phyloP scores from a whole-genome alignment of 2,797 vertebrate genomes.

The Cyprinodon diabolis region DNA sequence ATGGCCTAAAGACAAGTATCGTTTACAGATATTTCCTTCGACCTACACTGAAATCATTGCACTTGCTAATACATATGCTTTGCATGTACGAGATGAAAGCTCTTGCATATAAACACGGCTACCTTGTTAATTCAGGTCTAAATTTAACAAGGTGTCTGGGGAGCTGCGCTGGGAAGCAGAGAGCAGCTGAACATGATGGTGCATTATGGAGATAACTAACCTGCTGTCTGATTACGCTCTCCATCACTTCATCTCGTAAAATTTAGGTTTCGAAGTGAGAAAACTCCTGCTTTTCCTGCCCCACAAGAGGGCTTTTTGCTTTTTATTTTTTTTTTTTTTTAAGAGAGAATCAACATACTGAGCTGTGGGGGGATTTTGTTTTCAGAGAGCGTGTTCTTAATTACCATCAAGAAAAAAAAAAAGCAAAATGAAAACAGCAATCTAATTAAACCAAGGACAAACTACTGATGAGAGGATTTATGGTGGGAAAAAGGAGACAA shows the following conservation, averaged over 20 bases:
- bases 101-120: slow-evolving; percentile 42
- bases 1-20: slow-evolving; percentile 26
- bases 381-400: slow-evolving; percentile 16
- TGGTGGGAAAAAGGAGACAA: slow-evolving; percentile 19
- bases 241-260: slow-evolving; percentile 18
- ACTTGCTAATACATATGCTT: slow-evolving; percentile 28
- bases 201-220: slow-evolving; percentile 61
- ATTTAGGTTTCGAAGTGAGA: background rate
- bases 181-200: slow-evolving; percentile 67
- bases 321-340: background rate
- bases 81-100: slow-evolving; percentile 21
- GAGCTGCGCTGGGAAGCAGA: slow-evolving; percentile 49
- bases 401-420: slow-evolving; percentile 20
- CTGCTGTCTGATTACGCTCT: slow-evolving; percentile 49
- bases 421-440: slow-evolving; percentile 8
- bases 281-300: background rate
- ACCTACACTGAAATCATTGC: slow-evolving; percentile 1
- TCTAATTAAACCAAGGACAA: slow-evolving; percentile 54
- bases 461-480: slow-evolving; percentile 29
- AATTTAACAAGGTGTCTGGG: slow-evolving; percentile 72
- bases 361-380: background rate
- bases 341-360: background rate
- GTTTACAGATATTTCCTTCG: background rate
- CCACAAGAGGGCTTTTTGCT: background rate
- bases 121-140: slow-evolving; percentile 68